Evolutionary conservation across 2,888 invertebrate species (phyloP).

Genomic region (Pristionchus exspectatus): DNA sequence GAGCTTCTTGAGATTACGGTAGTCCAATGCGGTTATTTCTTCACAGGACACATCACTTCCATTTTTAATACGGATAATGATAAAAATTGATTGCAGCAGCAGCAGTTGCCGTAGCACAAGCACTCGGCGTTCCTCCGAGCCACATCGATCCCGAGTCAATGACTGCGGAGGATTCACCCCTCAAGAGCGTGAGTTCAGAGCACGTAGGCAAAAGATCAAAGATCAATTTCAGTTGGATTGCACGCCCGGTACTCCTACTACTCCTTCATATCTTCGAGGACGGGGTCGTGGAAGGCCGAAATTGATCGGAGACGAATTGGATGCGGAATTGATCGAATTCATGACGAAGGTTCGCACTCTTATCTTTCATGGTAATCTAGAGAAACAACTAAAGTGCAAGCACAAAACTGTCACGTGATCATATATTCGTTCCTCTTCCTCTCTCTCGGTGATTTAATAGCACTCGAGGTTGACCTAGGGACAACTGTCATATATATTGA

Average conservation of each 20-base stretch:
- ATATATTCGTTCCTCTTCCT: not conserved
- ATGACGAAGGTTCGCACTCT: constrained; percentile 70
- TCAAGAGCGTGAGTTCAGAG: constrained; percentile 4
- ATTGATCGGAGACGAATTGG: constrained; percentile 78
- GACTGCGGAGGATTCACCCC: not conserved
- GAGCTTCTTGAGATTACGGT: not conserved
- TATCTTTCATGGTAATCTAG: not conserved
- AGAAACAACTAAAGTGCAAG: not conserved
- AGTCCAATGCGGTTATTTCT: not conserved
- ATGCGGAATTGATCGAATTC: constrained; percentile 77
- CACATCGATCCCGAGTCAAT: not conserved
- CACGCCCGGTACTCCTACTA: constrained; percentile 49
- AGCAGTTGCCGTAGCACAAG: constrained; percentile 4
- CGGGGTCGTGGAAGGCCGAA: constrained; percentile 77
- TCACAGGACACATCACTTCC: not conserved
- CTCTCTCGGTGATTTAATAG: not conserved
- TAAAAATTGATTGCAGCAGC: not conserved
- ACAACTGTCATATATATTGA: constrained; percentile 40
- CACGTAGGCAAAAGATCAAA: not conserved
- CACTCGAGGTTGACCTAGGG: constrained; percentile 2
- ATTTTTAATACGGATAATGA: not conserved
- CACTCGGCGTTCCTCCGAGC: constrained; percentile 9
- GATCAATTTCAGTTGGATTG: constrained; percentile 39
- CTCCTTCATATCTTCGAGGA: constrained; percentile 68
- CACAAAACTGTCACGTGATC: not conserved